Evolutionary conservation across 2,113 vertebrate genomes (phyloP), one percentile per base, ranked within the genome.

Genomic region (Lota lota): DNA sequence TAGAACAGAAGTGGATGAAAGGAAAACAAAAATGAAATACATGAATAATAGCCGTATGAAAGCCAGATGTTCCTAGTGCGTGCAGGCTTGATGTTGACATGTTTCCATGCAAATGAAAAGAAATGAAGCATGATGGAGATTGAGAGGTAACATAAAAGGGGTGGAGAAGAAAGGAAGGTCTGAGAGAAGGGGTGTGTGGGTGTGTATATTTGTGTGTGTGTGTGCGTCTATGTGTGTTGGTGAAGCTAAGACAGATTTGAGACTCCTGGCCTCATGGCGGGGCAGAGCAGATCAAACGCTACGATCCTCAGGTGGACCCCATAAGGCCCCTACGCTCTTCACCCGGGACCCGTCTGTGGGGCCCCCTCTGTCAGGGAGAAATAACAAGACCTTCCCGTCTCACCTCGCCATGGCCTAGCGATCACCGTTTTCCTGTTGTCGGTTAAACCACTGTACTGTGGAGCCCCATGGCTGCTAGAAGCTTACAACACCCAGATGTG

Each of bases 371-470:
- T 88, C 85, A 87, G 83, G 70, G 80, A 85, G 84, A 86, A 87
- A 89, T 89, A 90, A 88, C 82, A 81, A 82, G 79, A 72, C 84
- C 75, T 78, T 76, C 83, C 85, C 76, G 71, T 77, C 75, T 83
- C 69, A 67, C 67, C 82, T 83, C 77, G 56, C 71, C 71, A 80
- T 77, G 83, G 77, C 79, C 73, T 64, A 68, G 83, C 80, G 87
- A 85, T 85, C 83, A 86, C 76, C 83, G 68, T 10, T 65, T 16
- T 79, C 71, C 86, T 88, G 84, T 85, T 88, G 86, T 86, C 86
- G 81, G 76, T 64, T 68, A 77, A 83, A 69, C 76, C 61, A 59
- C 71, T 89, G 73, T 72, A 28, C 79, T 85, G 77, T 79, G 78
- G 78, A 83, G 75, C 33, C 11, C 57, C 21, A 11, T 22, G 21